phyloP scores from a whole-genome alignment of 2,113 vertebrate genomes.

The Cryptomyrus ogoouensis region DNA sequence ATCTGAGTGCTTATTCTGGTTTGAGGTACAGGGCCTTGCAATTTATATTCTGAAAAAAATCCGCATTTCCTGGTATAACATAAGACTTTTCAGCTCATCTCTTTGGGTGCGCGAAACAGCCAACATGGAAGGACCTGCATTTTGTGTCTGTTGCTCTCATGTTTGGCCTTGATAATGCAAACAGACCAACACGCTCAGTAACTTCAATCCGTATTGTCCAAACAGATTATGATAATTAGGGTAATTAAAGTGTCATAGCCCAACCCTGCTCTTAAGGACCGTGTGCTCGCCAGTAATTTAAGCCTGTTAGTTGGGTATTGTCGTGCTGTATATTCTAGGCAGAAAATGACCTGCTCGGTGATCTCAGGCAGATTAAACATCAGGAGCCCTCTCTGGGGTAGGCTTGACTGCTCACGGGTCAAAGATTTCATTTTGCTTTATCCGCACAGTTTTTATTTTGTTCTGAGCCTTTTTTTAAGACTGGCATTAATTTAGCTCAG shows the following conservation, averaged over 20 bases:
- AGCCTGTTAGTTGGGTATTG: neutral
- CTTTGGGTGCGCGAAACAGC: neutral
- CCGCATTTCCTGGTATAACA: neutral
- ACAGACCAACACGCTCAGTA: neutral
- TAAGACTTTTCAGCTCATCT: neutral
- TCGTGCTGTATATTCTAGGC: neutral
- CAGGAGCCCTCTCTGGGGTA: slow-evolving; percentile 34
- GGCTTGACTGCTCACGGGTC: slow-evolving; percentile 38
- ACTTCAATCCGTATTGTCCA: neutral
- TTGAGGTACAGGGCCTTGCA: neutral
- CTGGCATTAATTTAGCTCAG: slow-evolving; percentile 38
- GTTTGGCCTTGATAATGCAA: neutral
- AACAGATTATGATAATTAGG: neutral
- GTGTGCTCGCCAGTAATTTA: neutral
- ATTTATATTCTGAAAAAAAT: neutral
- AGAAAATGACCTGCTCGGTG: slow-evolving; percentile 3
- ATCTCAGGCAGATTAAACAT: slow-evolving; percentile 45
- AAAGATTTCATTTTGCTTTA: slow-evolving; percentile 43
- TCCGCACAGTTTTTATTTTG: slow-evolving; percentile 39
- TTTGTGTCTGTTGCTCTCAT: neutral
- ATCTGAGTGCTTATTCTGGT: neutral
- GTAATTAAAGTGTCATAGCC: neutral
- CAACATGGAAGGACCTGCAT: neutral
- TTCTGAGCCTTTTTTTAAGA: slow-evolving; percentile 18
- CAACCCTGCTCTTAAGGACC: neutral